These are phyloP conservation scores for Drosophila mulleri DNA, from an alignment of 2,888 invertebrate species.

Conservation along the genomic window DNA sequence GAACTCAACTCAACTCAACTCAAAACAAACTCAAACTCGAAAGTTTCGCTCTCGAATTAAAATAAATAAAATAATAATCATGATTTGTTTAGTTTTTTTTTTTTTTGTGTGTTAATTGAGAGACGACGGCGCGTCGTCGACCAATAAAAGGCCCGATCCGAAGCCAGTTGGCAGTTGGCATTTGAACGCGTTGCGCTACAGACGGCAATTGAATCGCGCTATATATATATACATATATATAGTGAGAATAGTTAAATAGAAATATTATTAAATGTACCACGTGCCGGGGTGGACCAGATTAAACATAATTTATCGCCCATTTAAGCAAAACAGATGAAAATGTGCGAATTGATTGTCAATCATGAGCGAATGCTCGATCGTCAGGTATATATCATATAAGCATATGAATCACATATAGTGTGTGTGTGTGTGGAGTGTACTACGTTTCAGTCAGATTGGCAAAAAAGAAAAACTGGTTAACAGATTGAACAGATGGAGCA, in stretches of 20 bases:
- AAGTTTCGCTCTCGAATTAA: constrained; percentile 32
- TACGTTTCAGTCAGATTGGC: background rate
- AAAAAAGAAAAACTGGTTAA: constrained; percentile 28
- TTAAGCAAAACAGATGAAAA: constrained; percentile 42
- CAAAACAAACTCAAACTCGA: constrained; percentile 51
- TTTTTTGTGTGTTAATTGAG: constrained; percentile 53
- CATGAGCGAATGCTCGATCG: constrained; percentile 67
- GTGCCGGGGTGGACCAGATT: constrained; percentile 49
- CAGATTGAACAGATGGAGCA: constrained; percentile 2
- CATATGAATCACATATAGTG: constrained; percentile 31
- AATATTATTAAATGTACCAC: constrained; percentile 39
- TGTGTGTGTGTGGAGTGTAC: constrained; percentile 7
- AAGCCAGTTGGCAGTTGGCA: constrained; percentile 55
- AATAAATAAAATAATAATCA: constrained; percentile 22
- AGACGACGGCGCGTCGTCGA: constrained; percentile 11
- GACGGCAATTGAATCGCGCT: constrained; percentile 29
- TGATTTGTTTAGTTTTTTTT: constrained; percentile 35
- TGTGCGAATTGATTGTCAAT: constrained; percentile 82
- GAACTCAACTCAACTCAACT: constrained; percentile 14
- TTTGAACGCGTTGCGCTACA: constrained; percentile 49
- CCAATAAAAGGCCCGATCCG: constrained; percentile 65
- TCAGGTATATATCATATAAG: constrained; percentile 74
- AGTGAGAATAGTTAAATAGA: background rate
- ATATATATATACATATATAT: background rate
- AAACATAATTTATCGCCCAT: constrained; percentile 25